phyloP scores from a whole-genome alignment of 1,140 invertebrate species.

The Pachyrhynchus sulphureomaculatus region DNA sequence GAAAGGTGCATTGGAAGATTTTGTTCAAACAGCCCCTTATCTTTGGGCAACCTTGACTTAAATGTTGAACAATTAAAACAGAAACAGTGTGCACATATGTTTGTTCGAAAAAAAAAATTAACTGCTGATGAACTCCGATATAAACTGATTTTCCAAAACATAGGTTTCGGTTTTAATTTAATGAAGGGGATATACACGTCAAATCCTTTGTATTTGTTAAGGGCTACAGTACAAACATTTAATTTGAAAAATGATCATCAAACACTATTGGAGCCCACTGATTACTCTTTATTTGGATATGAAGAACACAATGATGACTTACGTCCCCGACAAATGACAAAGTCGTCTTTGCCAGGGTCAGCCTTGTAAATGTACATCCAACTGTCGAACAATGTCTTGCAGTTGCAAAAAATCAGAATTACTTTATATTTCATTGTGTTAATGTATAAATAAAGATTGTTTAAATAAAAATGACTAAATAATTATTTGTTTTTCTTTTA shows the following conservation, averaged over 20 bases:
- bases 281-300: constrained; percentile 32
- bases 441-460: constrained; percentile 28
- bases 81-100: too few species aligned
- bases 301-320: too few species aligned
- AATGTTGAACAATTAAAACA: too few species aligned
- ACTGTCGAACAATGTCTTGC: constrained; percentile 25
- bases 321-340: too few species aligned
- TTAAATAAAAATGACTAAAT: constrained; percentile 27
- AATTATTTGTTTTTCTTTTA: too few species aligned
- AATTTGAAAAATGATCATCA: constrained; percentile 33
- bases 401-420: constrained; percentile 21
- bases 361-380: constrained; percentile 29
- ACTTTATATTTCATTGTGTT: constrained; percentile 33
- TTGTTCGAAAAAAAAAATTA: too few species aligned
- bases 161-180: too few species aligned
- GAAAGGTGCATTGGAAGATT: too few species aligned
- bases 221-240: too few species aligned
- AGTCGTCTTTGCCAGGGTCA: constrained; percentile 17
- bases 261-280: constrained; percentile 31
- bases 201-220: constrained; percentile 36
- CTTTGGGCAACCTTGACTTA: constrained; percentile 29
- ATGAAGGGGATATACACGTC: constrained; percentile 33
- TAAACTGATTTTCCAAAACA: constrained; percentile 37
- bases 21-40: constrained; percentile 19
- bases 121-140: too few species aligned